These are phyloP conservation scores for Tipula unca DNA, from an alignment of 2,888 invertebrate genomes.

Conservation along the genomic window DNA sequence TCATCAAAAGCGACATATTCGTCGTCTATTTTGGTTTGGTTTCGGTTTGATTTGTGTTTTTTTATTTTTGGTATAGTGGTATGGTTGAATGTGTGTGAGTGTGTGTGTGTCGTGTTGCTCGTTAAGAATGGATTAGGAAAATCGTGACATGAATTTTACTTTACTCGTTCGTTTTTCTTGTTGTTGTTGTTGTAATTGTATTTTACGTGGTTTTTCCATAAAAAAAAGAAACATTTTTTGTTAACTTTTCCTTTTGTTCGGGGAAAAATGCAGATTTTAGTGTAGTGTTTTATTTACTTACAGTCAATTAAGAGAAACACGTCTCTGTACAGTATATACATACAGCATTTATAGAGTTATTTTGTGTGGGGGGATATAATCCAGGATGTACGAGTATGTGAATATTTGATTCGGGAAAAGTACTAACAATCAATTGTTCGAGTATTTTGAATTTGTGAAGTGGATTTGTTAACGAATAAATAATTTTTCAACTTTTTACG, in stretches of 20 bases:
- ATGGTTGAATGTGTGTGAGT: neutral
- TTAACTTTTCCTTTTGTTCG: neutral
- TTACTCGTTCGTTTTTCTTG: neutral
- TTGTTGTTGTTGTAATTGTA: neutral
- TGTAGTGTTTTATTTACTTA: slow-evolving; percentile 2
- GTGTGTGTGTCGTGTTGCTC: neutral
- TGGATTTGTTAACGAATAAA: neutral
- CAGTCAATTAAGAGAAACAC: neutral
- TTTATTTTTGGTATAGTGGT: too few species aligned
- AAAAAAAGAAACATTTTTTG: neutral
- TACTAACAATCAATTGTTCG: neutral
- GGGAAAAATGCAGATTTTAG: neutral
- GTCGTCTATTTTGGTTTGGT: neutral
- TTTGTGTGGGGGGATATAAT: neutral
- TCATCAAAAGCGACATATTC: neutral
- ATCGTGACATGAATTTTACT: neutral
- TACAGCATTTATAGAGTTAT: neutral
- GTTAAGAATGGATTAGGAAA: slow-evolving; percentile 14
- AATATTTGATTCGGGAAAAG: neutral
- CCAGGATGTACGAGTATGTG: neutral
- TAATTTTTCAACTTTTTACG: neutral
- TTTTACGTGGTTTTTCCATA: neutral
- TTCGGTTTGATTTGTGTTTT: neutral
- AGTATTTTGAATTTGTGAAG: neutral
- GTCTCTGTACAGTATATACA: neutral